phyloP scores from a whole-genome alignment of 2,113 vertebrate genomes.

The Canis aureus region DNA sequence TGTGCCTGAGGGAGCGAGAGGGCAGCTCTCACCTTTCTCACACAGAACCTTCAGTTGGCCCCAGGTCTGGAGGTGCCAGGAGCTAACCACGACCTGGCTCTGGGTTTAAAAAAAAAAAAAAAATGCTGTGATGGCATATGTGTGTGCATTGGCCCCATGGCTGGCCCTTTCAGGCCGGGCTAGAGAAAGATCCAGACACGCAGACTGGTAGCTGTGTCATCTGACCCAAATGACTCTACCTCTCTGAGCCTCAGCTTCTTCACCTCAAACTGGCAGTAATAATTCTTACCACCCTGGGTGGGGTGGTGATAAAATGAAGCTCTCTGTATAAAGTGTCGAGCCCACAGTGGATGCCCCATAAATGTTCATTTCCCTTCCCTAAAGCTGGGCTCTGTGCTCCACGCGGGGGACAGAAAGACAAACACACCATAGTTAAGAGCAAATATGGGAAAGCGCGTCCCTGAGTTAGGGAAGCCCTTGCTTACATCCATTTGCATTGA shows the following conservation, averaged over 20 bases:
- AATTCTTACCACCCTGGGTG: background rate
- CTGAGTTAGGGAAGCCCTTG: accelerated
- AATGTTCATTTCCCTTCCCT: background rate
- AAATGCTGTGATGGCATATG: accelerated
- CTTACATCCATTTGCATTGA: background rate
- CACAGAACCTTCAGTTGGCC: background rate
- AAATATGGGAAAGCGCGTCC: accelerated
- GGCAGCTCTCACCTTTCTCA: background rate
- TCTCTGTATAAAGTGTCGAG: background rate
- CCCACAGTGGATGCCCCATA: background rate
- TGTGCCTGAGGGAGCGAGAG: background rate
- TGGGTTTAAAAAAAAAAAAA: background rate
- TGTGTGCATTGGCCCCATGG: too few relatives aligned
- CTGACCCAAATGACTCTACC: background rate
- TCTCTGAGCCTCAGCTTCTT: background rate
- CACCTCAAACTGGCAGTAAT: background rate
- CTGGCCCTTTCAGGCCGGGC: background rate
- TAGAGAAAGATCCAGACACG: background rate
- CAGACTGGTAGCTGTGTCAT: too few relatives aligned
- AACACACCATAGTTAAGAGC: background rate
- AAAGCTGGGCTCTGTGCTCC: background rate
- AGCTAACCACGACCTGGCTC: background rate
- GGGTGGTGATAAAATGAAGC: background rate
- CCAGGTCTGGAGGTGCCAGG: accelerated
- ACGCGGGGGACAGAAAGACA: background rate